Base-by-base conservation (phyloP, 1,140 invertebrate genomes). In the Temnothorax longispinosus region DNA sequence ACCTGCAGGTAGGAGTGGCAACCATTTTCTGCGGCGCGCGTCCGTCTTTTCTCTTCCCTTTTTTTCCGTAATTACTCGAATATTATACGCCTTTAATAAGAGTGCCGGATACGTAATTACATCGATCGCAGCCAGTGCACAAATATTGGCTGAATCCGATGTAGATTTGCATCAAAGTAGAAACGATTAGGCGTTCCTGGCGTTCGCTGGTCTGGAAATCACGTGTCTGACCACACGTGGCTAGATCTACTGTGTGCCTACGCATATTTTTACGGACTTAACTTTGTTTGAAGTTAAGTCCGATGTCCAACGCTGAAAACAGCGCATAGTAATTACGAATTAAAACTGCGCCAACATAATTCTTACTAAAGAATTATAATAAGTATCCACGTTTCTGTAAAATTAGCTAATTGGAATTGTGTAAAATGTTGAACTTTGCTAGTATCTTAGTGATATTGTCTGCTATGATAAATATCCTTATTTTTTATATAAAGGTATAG, bases 1-100 rank as follows among this genome's bases (percentile, higher is more conserved):
- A 97, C 93, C 95, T 97, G 76, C 96, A 97, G 96, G 96, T 97
- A 94, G 93, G 93, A 89, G 15, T 0, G 32, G 8, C 13, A 60
- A 32, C 3, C 35, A 1, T 38, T 77, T 77, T 38, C 8, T 2
- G 21, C 18, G 2, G 15, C n/a, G 21, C 8, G 21, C n/a, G 10
- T 27, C 58, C 41, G 1, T 13, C 15, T 65, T 18, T 50, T 56
- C 3, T n/a, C 13, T 35, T 50, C 13, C 21, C n/a, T n/a, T 80
- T 81, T 81, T 62, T 32, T 32, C 44, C 41, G n/a, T 41, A 65
- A 78, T 77, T 78, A 44, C 11, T 44, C 54, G 13, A 18, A 54
- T 60, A 41, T 72, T 18, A 58, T 18, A 58, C 47, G 52, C 11
- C 71, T 41, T 38, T 69, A 54, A 71, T 71, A 21, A 72, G 52